Conservation (phyloP, 2,888 invertebrate species). For the Lasioglossum zephyrum region DNA sequence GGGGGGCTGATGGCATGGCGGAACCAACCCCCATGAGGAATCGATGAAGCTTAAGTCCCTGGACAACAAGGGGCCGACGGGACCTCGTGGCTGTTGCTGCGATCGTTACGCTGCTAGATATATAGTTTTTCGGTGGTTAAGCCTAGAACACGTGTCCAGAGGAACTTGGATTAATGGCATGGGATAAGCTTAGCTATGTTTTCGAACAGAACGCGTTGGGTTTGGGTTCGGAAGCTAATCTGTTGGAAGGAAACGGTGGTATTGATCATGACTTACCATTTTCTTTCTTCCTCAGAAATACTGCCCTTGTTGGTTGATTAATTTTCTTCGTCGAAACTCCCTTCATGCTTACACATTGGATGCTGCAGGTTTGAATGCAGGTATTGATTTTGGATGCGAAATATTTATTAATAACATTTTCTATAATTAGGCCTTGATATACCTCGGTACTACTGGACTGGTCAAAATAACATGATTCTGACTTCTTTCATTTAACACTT, state of each 20-base stretch:
- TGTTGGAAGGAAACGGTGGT: neutral
- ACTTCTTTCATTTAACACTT: too few species aligned
- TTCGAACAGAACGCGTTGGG: neutral
- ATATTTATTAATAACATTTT: too few species aligned
- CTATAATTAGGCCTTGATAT: too few species aligned
- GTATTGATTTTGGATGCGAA: neutral
- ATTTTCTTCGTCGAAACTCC: neutral
- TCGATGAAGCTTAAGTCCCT: conserved; percentile 82
- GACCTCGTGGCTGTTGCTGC: conserved; percentile 37
- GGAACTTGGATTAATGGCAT: neutral
- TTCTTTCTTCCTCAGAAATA: neutral
- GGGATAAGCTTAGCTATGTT: neutral
- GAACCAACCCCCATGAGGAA: conserved; percentile 74
- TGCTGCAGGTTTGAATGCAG: neutral
- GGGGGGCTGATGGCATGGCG: conserved; percentile 70
- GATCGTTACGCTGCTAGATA: conserved; percentile 34
- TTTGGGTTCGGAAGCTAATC: neutral
- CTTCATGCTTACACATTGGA: neutral
- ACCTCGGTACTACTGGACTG: too few species aligned
- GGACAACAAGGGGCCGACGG: conserved; percentile 69
- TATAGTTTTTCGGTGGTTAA: conserved; percentile 7
- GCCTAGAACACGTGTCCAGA: neutral
- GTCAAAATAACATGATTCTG: too few species aligned
- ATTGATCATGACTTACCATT: neutral
- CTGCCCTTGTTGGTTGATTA: neutral